Base-by-base conservation (phyloP, 2,113 vertebrate genomes). In the Chaenogobius annularis region DNA sequence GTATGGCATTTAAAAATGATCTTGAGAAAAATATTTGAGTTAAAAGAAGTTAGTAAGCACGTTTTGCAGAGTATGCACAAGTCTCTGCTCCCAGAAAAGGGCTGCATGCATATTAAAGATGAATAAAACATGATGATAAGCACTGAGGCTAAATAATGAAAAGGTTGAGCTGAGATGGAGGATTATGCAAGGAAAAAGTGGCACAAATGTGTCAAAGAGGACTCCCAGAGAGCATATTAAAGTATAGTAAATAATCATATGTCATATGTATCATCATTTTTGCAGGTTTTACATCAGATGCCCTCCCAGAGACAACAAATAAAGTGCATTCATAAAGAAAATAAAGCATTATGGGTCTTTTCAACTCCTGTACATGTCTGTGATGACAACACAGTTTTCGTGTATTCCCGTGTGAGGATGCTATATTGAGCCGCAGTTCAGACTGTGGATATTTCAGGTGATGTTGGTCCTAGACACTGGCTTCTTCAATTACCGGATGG, bases 101-200 rank as follows among this genome's bases (percentile, higher is more conserved):
- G 64, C 77, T n/a, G 66, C 1, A 7, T 83, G 66, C 1, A 7
- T 83, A 81, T 83, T 68, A 20, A 37, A 70, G 56, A 77, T 87
- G 73, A 91, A 91, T 91, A 89, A 91, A 89, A 89, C 90, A 91
- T 87, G 79, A 64, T 5, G 5, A 79, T 80, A 76, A 84, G 82
- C 78, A 72, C 79, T 70, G 73, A 83, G 79, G 64, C 76, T 88
- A 82, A 89, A 84, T 90, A 89, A 90, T 88, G 68, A 83, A 88
- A 83, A 84, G 82, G 78, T 86, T 89, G 75, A 80, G 83, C 77
- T 83, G 83, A 85, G 75, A 69, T 72, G 56, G 23, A 31, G 56
- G 12, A 59, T 26, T 31, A 59, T 59, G 56, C 56, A 26, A 26
- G 56, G 22, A 23, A 22, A 59, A 59, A 59, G 23, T 59, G 56